Base-by-base conservation (phyloP, 2,113 vertebrate genomes). In the Todiramphus saurophagus region DNA sequence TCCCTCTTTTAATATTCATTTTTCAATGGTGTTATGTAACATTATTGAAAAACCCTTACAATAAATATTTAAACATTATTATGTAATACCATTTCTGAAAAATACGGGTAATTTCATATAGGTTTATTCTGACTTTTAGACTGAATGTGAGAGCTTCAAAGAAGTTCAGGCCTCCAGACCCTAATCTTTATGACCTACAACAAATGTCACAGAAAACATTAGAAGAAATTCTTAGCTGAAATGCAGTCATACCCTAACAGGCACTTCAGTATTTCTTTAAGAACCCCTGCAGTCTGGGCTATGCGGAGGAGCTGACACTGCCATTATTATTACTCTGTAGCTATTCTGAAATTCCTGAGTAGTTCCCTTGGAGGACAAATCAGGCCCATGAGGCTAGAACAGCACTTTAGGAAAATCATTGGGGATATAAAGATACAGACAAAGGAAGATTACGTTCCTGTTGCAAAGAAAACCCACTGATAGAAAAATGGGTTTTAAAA, bases 401-500 rank as follows among this genome's bases (percentile, higher is more conserved):
- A 75, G 70, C 55, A 84, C 72, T 96, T 84, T 55, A 79, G 70
- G 66, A 85, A 91, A 92, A 89, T 72, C 84, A 63, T 78, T 77
- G 81, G 64, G 37, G 55, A 78, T 84, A 87, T 69, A 94, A 51
- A 75, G 62, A 72, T 75, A 75, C 31, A 84, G 66, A 50, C 75
- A 94, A 92, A 31, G 43, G 37, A 79, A 94, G 50, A 90, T 60
- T 83, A 88, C 64, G 73, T 80, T 95, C 85, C 59, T 94, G 51
- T 70, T 64, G 63, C 4, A 3, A 41, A 73, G 55, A 66, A 92
- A 95, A 76, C 24, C 18, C 50, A 83, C 63, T 79, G 56, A 76
- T 37, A 85, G 74, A 92, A 76, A 85, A 83, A 16, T 24, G 10
- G 11, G 13, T 68, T 94, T 87, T 35, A 72, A 95, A 95, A 79